Evolutionary conservation across 2,113 vertebrate genomes (phyloP), one percentile per base, ranked within the genome.

Genomic region (Plestiodon gilberti): DNA sequence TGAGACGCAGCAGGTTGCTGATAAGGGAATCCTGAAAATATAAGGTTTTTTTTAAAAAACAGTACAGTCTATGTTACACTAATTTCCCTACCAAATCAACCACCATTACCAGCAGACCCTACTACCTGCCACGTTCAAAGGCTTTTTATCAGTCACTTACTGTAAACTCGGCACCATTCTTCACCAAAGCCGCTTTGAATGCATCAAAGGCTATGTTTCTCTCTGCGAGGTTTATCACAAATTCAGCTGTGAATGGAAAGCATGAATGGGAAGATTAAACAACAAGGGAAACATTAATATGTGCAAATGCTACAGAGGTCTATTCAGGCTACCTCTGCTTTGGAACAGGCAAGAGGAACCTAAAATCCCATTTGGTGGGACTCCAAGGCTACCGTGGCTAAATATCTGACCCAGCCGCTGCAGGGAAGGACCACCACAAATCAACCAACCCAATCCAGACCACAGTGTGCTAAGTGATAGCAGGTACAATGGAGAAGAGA

Each of bases 161-260:
- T 1, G 98, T 98, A 92, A 99, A 99, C 90, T 99, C 99, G 0
- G 98, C 99, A 18, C 99, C 99, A 96, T 99, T 99, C 94, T 99
- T 97, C 0, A 96, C 69, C 33, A 99, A 93, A 25, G 97, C 95
- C 7, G 93, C 87, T 89, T 99, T 99, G 59, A 99, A 99, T 0
- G 96, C 94, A 30, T 99, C 99, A 92, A 99, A 99, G 0, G 96
- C 93, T 0, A 96, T 95, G 30, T 98, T 96, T 83, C 98, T 99
- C 87, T 99, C 99, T 3, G 99, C 98, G 2, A 99, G 97, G 71
- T 91, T 97, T 83, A 99, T 99, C 65, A 99, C 98, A 91, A 99
- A 99, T 78, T 99, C 99, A 9, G 99, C 99, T 99, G 90, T 0
- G 28, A 93, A 79, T 4, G 59, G 40, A 38, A 81, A 40, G 0